Base-by-base conservation (phyloP, 2,113 vertebrate genomes). In the Cyprinodon tularosa region DNA sequence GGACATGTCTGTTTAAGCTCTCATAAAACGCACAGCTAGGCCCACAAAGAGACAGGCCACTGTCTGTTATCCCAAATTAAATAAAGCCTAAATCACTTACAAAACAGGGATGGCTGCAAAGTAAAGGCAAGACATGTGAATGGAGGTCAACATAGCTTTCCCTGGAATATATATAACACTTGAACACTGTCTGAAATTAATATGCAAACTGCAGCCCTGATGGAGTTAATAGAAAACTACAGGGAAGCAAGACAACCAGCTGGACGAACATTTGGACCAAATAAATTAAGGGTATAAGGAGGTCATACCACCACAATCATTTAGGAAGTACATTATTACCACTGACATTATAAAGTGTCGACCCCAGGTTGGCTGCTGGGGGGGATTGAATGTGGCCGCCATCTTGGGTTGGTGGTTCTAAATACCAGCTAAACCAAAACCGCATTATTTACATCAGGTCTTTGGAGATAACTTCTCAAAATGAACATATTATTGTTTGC, bases 1-100 rank as follows among this genome's bases (percentile, higher is more conserved):
- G 29, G 29, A 29, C 20, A n/a, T 22, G 38, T 36, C 0, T 8
- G 15, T 37, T 40, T 20, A 57, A n/a, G 62, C 37, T 36, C 63
- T 7, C 36, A 9, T 12, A 57, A 69, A 63, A 64, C 20, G 38
- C 47, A 15, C 22, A 44, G 1, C 15, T 17, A 57, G 45, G 68
- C 73, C 22, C 36, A 39, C 2, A 1, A 68, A 65, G 76, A 77
- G 79, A 81, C 61, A 72, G 42, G 47, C 50, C 63, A 3, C 64
- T 81, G 63, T 62, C 74, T 62, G 77, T 83, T 75, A 78, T 39
- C 47, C 62, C 61, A 78, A 91, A 87, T 85, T 68, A 20, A 82
- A 89, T 88, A 83, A 68, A 39, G 40, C 63, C 62, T 84, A 76
- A 83, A 83, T 63, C 71, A 81, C 77, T 91, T 78, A 87, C 60